Base-by-base conservation (phyloP, 2,888 invertebrate species). In the Thyatira batis region DNA sequence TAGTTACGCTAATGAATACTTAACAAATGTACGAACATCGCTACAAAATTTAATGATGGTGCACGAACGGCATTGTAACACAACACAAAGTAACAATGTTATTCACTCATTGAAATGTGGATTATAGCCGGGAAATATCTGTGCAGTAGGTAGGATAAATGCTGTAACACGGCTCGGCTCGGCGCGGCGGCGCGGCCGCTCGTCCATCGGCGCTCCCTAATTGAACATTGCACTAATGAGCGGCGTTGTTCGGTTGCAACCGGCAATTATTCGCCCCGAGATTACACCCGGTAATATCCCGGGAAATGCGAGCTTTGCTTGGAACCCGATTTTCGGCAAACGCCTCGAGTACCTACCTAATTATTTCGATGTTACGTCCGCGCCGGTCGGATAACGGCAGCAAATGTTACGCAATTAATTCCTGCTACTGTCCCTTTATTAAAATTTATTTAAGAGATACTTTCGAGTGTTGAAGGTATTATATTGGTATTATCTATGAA, bases 221-320 rank as follows among this genome's bases (percentile, higher is more conserved):
- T 89, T 90, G 90, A 89, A 87, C 89, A 84, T 81, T 87, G 90
- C 87, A 86, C 89, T 90, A 91, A 91, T 90, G 91, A 91, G 89
- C 81, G 78, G 73, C 85, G 87, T 84, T 87, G 88, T 89, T 88
- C 84, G 76, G 82, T 76, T 89, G 85, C 88, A 89, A 82, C 80
- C 83, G 79, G 81, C 86, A 86, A 87, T 90, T 87, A 87, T 84
- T 80, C 84, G 86, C 80, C 76, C 77, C 77, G 78, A 84, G 87
- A 87, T 89, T 87, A 83, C 77, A 79, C 75, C 69, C 78, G 80
- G 78, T 84, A 84, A 85, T 80, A 80, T 79, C 77, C 71, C 80
- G 71, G 80, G 81, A 81, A 85, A 85, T 79, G 73, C 72, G 77
- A 84, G 78, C 78, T 76, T 71, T 78, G 73, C 67, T 68, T 66